Evolutionary conservation across 2,888 invertebrate species (phyloP), one percentile per base, ranked within the genome.

Genomic region (Vanessa cardui): DNA sequence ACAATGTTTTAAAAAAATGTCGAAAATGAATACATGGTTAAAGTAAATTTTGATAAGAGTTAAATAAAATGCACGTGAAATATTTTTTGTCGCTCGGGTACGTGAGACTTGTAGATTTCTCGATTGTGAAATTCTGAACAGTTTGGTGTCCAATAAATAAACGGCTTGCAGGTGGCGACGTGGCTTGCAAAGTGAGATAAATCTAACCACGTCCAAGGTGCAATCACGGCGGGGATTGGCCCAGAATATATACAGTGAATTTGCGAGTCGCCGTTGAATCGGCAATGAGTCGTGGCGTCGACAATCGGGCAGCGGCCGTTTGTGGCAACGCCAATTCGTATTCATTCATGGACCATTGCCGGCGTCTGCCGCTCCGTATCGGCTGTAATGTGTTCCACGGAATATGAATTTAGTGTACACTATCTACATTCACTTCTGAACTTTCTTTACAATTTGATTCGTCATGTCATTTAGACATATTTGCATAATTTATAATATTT

Each of bases 251-350:
- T 80, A 82, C 75, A 78, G 78, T 81, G 80, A 88, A 87, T 86
- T 85, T 83, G 82, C 79, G 82, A 82, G 82, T 78, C 76, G 78
- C 78, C 79, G 82, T 81, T 85, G 87, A 83, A 84, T 84, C 79
- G 78, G 80, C 85, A 90, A 90, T 90, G 87, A 85, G 86, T 85
- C 88, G 88, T 88, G 88, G 83, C 85, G 82, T 83, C 87, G 85
- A 85, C 88, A 88, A 90, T 90, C 89, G 88, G 87, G 82, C 83
- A 78, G 80, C 80, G 85, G 83, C 85, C 86, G 89, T 88, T 89
- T 84, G 85, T 78, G 90, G 87, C 86, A 84, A 85, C 85, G 84
- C 83, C 89, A 87, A 89, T 86, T 84, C 83, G 80, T 81, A 86
- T 87, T 87, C 87, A 90, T 87, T 88, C 86, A 85, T 84, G 84